Conservation (phyloP, 2,113 vertebrate genomes). For the Ptyas mucosa region DNA sequence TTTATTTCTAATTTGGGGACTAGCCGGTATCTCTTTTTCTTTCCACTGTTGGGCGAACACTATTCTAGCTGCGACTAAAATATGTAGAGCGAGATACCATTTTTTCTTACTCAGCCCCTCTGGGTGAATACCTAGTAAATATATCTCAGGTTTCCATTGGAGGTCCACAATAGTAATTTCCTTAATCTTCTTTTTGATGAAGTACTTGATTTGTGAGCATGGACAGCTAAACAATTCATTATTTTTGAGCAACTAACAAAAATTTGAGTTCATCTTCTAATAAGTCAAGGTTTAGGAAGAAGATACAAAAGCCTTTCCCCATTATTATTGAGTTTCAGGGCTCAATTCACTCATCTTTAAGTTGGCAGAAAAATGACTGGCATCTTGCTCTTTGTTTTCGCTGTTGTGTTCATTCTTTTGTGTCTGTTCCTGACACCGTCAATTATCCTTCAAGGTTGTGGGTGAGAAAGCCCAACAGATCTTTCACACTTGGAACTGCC, state of each 20-base stretch:
- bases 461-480: not conserved
- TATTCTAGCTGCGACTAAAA: too few relatives aligned
- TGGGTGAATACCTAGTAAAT: too few relatives aligned
- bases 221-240: slow-evolving; percentile 33
- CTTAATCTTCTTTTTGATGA: slow-evolving; percentile 33
- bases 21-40: too few relatives aligned
- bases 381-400: not conserved
- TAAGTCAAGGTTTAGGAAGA: not conserved
- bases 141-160: too few relatives aligned
- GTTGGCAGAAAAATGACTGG: not conserved
- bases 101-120: too few relatives aligned
- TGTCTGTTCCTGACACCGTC: not conserved
- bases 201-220: slow-evolving; percentile 19
- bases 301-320: not conserved
- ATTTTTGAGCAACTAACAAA: slow-evolving; percentile 25
- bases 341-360: not conserved
- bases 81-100: too few relatives aligned
- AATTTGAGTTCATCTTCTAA: not conserved
- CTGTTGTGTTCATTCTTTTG: not conserved
- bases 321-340: not conserved
- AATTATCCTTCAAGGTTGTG: not conserved
- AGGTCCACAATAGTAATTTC: too few relatives aligned
- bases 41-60: too few relatives aligned
- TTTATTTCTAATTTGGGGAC: too few relatives aligned
- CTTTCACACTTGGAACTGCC: too few relatives aligned